Conservation (phyloP, 1,140 invertebrate species). For the Hyphantria cunea region DNA sequence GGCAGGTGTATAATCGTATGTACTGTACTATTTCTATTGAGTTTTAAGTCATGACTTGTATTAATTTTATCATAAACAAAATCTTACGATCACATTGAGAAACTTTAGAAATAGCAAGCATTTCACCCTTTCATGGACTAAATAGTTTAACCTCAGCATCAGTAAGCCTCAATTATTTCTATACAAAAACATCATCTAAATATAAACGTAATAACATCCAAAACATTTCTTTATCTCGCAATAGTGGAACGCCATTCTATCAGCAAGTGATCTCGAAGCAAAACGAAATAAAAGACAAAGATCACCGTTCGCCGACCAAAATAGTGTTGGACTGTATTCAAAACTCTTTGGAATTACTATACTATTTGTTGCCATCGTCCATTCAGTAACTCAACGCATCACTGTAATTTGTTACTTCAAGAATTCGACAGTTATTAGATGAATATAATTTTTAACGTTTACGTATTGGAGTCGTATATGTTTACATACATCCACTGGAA, state of each 20-base stretch:
- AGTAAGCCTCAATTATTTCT: slow-evolving; percentile 4
- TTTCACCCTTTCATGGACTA: slow-evolving; percentile 8
- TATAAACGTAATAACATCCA: slow-evolving; percentile 20
- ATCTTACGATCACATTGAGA: too few species aligned
- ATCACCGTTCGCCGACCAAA: slow-evolving; percentile 71
- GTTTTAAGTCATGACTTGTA: too few species aligned
- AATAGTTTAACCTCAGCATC: slow-evolving; percentile 8
- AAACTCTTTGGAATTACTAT: slow-evolving; percentile 77
- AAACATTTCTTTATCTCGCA: slow-evolving; percentile 54
- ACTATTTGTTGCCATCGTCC: slow-evolving; percentile 72
- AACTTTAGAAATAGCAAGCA: neutral
- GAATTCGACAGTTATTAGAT: slow-evolving; percentile 57
- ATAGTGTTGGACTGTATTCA: slow-evolving; percentile 79
- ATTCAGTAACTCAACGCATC: slow-evolving; percentile 75
- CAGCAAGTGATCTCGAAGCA: slow-evolving; percentile 50
- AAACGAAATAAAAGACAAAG: slow-evolving; percentile 68
- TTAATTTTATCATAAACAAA: too few species aligned
- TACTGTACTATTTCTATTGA: too few species aligned
- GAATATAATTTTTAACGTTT: slow-evolving; percentile 49
- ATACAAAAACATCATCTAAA: slow-evolving; percentile 9
- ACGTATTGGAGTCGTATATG: slow-evolving; percentile 33
- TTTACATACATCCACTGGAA: slow-evolving; percentile 44
- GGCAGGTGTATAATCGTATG: too few species aligned
- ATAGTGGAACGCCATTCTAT: slow-evolving; percentile 57
- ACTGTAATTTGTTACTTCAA: slow-evolving; percentile 59